A percentile compares a stretch with the other conserved stretches of the same genome.
These are phyloP conservation scores for Frieseomelitta varia DNA, from an alignment of 1,140 invertebrate genomes.

Conservation along the genomic window DNA sequence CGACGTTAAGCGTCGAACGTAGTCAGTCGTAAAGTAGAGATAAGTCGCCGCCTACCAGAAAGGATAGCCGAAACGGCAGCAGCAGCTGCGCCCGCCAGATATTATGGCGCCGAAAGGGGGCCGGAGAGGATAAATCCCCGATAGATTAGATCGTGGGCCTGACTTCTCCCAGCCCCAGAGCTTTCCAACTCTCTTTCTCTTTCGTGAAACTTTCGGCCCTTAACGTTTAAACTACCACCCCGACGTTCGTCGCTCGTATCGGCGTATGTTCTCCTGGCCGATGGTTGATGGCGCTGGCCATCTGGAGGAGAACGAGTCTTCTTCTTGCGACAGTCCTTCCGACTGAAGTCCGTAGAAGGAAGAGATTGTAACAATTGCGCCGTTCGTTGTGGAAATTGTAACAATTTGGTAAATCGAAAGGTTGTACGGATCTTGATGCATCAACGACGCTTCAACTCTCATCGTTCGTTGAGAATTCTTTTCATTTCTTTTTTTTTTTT, in stretches of 20 bases:
- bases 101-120: conserved; percentile 75
- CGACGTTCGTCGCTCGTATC: background rate
- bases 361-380: too few species aligned
- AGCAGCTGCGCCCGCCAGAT: conserved; percentile 71
- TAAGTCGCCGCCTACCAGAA: conserved; percentile 71
- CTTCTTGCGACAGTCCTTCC: background rate
- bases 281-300: conserved; percentile 48
- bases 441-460: background rate
- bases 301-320: conserved; percentile 20
- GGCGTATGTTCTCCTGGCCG: background rate
- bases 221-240: conserved; percentile 61
- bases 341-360: too few species aligned
- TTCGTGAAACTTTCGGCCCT: conserved; percentile 51
- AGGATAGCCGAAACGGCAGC: conserved; percentile 72
- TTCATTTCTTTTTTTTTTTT: too few species aligned
- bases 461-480: too few species aligned
- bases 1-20: conserved; percentile 68
- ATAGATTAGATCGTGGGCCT: conserved; percentile 71
- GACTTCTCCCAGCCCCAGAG: conserved; percentile 39
- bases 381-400: too few species aligned
- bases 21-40: conserved; percentile 71
- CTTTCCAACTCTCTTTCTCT: conserved; percentile 45
- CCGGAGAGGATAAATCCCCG: conserved; percentile 72
- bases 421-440: background rate
- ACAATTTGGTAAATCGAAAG: too few species aligned